phyloP scores from a whole-genome alignment of 2,113 vertebrate genomes.

The Callaeas wilsoni region DNA sequence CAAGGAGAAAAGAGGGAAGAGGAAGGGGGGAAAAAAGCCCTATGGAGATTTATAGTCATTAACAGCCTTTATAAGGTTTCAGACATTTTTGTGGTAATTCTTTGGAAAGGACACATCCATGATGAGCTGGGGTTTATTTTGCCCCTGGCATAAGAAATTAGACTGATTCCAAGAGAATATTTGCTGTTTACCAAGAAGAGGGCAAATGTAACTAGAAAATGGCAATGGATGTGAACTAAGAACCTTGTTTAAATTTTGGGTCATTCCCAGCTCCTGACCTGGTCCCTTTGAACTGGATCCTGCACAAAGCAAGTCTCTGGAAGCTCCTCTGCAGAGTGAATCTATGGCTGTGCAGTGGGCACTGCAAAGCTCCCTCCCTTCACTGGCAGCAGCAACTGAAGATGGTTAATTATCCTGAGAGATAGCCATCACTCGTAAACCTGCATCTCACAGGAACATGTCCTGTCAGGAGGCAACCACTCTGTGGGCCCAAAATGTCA shows the following conservation, averaged over 20 bases:
- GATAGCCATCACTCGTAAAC: neutral
- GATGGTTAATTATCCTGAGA: neutral
- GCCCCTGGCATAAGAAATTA: slow-evolving; percentile 21
- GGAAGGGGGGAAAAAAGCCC: neutral
- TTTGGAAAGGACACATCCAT: slow-evolving; percentile 25
- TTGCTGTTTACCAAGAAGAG: slow-evolving; percentile 21
- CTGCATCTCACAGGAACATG: neutral
- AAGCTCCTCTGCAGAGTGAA: neutral
- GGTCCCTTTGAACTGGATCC: neutral
- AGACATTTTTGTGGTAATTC: slow-evolving; percentile 56
- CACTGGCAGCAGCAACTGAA: neutral
- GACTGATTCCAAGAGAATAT: slow-evolving; percentile 33
- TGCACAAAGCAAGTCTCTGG: neutral
- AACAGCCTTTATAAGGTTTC: slow-evolving; percentile 49
- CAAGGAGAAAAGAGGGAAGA: slow-evolving; percentile 18
- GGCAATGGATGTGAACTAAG: neutral
- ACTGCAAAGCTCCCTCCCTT: neutral
- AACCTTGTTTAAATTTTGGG: neutral
- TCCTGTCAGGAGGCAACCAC: neutral
- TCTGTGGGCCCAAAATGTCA: neutral
- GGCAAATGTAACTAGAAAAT: neutral
- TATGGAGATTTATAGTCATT: slow-evolving; percentile 53
- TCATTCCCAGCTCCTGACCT: neutral
- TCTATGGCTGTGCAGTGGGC: neutral
- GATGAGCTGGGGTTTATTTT: slow-evolving; percentile 48